Conservation (phyloP, 1,140 invertebrate genomes). For the Dinothrombium tinctorium region DNA sequence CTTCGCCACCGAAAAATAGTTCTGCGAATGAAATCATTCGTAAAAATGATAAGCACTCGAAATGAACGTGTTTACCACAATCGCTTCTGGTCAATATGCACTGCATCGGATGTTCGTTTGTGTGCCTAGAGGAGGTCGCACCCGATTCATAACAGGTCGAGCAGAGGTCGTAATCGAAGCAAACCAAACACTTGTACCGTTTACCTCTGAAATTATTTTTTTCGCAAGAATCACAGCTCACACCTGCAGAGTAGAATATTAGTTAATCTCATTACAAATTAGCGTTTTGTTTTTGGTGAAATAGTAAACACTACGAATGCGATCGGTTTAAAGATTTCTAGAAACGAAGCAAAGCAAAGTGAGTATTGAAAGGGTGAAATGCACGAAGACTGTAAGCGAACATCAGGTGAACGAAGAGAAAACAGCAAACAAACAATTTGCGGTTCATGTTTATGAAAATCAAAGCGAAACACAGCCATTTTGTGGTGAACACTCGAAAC, state of each 20-base stretch:
- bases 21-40: conserved; percentile 32
- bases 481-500: too few species aligned
- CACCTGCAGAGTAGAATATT: conserved; percentile 25
- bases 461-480: too few species aligned
- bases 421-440: too few species aligned
- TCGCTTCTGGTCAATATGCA: conserved; percentile 89
- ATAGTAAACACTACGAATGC: too few species aligned
- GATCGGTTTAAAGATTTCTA: too few species aligned
- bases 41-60: conserved; percentile 9
- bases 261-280: too few species aligned
- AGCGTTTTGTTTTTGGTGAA: too few species aligned
- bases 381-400: too few species aligned
- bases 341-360: too few species aligned
- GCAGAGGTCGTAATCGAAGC: conserved; percentile 96
- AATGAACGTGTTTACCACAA: conserved; percentile 42
- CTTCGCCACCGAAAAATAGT: conserved; percentile 82
- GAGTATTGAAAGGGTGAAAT: too few species aligned
- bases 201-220: conserved; percentile 91
- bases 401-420: too few species aligned
- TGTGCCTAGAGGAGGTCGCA: conserved; percentile 75
- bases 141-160: conserved; percentile 83
- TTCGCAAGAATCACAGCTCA: conserved; percentile 97
- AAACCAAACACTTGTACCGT: conserved; percentile 93
- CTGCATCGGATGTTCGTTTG: conserved; percentile 89
- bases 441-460: too few species aligned